Base-by-base conservation (phyloP, 2,113 vertebrate genomes). In the Anguilla rostrata region DNA sequence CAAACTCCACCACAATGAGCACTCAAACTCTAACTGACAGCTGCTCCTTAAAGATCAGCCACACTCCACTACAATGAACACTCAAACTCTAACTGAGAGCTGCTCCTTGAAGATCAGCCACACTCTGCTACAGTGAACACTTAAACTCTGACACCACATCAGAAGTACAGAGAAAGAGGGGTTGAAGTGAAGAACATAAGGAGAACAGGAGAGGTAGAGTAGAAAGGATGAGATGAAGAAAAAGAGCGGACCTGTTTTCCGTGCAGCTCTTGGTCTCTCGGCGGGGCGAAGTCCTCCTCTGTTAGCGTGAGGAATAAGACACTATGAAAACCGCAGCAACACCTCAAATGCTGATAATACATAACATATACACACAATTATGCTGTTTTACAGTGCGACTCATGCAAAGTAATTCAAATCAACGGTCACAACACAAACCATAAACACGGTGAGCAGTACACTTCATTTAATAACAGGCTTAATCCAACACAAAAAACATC, bases 221-320 rank as follows among this genome's bases (percentile, higher is more conserved):
- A 34, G 34, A 34, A 80, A 22, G 41, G 78, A 85, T 26, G 18
- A 20, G 18, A 66, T 66, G 60, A 66, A 66, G 34, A n/a, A 34
- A 11, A 75, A 11, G 18, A 78, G 75, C 82, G 18, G 83, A 92
- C 91, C 91, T 92, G 89, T 34, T 43, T 40, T 20, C 43, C 39
- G 6, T 39, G 85, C 8, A 81, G 20, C 34, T 81, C 40, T 1
- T 78, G 15, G 81, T 91, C 90, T 60, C 82, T 90, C 84, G 90
- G 16, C 39, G 90, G 89, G 82, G 87, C 91, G 79, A 87, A 86
- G 41, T 81, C 83, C 11, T 92, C 91, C 82, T 89, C 88, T 89
- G n/a, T 12, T 34, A 75, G n/a, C n/a, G 26, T 14, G 0, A 34
- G 9, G 86, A 15, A 63, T 40, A 29, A 40, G 20, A 20, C 3